Conservation (phyloP, 37 sponge, comb jelly and placozoan genomes). For the Chondrosia reniformis region DNA sequence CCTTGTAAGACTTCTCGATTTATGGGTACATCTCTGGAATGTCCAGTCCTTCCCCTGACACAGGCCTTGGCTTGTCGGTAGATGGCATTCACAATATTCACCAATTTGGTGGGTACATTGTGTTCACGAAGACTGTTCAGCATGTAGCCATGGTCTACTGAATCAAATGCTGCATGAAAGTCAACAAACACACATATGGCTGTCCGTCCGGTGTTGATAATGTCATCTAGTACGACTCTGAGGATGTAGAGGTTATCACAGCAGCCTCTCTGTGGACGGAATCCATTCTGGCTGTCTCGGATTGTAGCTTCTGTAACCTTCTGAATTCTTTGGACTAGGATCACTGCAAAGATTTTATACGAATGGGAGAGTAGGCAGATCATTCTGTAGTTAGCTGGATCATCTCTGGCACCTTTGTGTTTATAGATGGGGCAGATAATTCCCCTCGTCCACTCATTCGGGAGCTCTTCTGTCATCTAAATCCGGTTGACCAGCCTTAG, state of each 20-base stretch:
- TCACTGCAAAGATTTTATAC: conserved; percentile 7
- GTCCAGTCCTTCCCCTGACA: background rate
- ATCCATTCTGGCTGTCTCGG: background rate
- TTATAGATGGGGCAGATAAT: background rate
- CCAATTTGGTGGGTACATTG: background rate
- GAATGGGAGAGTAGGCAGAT: background rate
- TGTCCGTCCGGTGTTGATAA: conserved; percentile 1
- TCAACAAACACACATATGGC: background rate
- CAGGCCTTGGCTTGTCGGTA: conserved; percentile 1
- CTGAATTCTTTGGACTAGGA: conserved; percentile 2
- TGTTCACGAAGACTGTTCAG: background rate
- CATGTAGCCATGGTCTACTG: conserved; percentile 1
- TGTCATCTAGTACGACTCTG: background rate
- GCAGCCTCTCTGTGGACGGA: background rate
- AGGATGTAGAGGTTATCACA: background rate
- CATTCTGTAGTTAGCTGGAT: conserved; percentile 8
- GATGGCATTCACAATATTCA: conserved; percentile 4
- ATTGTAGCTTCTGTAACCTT: background rate
- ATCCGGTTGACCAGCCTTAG: background rate
- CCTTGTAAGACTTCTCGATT: background rate
- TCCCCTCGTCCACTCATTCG: background rate
- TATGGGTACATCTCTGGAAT: background rate
- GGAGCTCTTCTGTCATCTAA: background rate
- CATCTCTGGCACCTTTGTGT: background rate
- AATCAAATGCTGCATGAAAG: background rate